Base-by-base conservation (phyloP, 2,888 invertebrate genomes). In the Diaperis boleti region DNA sequence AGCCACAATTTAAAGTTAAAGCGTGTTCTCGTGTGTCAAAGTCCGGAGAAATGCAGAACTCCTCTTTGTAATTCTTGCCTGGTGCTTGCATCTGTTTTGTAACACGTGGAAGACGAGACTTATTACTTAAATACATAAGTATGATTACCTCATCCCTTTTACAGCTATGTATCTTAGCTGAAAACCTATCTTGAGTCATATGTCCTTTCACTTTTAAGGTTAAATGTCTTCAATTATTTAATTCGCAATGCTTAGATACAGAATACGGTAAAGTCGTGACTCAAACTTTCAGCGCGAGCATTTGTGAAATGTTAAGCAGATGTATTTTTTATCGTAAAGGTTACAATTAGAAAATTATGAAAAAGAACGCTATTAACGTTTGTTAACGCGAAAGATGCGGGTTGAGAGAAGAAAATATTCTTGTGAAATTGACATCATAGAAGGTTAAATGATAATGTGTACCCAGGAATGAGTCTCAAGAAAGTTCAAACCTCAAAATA, bases 201-300 rank as follows among this genome's bases (percentile, higher is more conserved):
- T 31, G 29, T 52, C 52, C 52, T 52, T 52, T 52, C 52, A 52
- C 52, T 52, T 52, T 52, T 52, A 52, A 52, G 52, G 39, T 39
- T 52, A 39, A 37, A 39, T 22, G 39, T 18, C 22, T 52, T 37
- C 52, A 22, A 26, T 26, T 22, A 33, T 49, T 49, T 11, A 42
- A 8, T 39, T 35, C n/a, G 14, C 14, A 39, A 33, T 33, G n/a
- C 33, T 33, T 11, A 5, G 15, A 29, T 33, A 15, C 11, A 11
- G 14, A 26, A 29, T 3, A 10, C 33, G 11, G 33, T 33, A 33
- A 33, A 33, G 11, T 33, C 33, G 33, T 33, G 33, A 33, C 11
- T 5, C 1, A 26, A n/a, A 8, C 6, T 26, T 26, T 3, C 26
- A 26, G 1, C 26, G n/a, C 6, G 6, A 26, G 6, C 26, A 26